Evolutionary conservation across 2,888 invertebrate species (phyloP).

Genomic region (Limnephilus marmoratus): DNA sequence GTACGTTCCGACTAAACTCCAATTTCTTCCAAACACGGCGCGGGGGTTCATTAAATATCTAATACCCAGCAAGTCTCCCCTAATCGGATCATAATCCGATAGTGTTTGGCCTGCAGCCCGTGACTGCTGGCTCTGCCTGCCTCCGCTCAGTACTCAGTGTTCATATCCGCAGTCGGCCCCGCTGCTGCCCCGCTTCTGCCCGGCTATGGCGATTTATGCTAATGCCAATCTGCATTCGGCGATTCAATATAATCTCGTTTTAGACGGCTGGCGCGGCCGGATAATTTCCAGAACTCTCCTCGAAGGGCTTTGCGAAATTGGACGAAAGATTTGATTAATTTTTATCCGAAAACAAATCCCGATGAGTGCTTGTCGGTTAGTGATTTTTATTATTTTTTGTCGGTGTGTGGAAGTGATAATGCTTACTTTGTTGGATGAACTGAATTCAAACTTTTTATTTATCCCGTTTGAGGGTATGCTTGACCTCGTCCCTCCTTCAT

Average conservation of each 20-base stretch:
- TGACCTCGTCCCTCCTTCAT: too few relatives aligned
- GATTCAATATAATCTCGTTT: constrained; percentile 58
- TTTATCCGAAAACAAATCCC: background rate
- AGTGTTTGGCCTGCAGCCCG: constrained; percentile 24
- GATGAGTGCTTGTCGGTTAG: background rate
- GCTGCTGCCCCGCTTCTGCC: background rate
- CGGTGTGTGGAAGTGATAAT: background rate
- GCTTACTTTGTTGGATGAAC: too few relatives aligned
- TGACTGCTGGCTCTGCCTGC: too few relatives aligned
- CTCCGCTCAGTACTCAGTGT: background rate
- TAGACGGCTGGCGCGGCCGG: background rate
- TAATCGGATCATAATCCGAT: constrained; percentile 47
- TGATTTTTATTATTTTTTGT: background rate
- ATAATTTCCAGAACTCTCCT: background rate
- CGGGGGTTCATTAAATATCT: constrained; percentile 26
- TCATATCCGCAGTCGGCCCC: constrained; percentile 8
- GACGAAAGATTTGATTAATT: background rate
- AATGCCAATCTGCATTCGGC: constrained; percentile 54
- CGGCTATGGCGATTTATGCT: constrained; percentile 47
- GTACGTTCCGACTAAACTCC: constrained; percentile 20
- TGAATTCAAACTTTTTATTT: too few relatives aligned
- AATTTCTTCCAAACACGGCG: constrained; percentile 13
- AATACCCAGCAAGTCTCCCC: constrained; percentile 20
- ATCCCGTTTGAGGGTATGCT: too few relatives aligned
- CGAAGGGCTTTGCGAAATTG: background rate